Evolutionary conservation across 92 coral and sea anemone genomes (phyloP).

Genomic region (Porites cylindrica): DNA sequence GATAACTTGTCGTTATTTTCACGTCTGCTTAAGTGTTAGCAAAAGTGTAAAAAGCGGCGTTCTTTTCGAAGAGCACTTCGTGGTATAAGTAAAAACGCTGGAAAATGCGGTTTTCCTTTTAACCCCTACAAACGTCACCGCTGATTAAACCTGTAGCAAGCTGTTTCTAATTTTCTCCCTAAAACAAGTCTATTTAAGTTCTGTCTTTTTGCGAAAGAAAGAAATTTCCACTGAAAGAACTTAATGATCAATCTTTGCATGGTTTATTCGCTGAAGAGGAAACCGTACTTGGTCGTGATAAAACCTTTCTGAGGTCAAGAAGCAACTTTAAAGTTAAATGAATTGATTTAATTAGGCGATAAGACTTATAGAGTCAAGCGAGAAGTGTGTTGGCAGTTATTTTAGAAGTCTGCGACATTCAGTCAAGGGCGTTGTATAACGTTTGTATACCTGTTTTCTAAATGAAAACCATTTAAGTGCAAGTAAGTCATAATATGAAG

Average conservation of each 20-base stretch:
- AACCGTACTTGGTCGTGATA: conserved; percentile 4
- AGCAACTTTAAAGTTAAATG: conserved; percentile 6
- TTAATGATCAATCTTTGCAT: not conserved
- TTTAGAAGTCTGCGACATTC: not conserved
- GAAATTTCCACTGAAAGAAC: not conserved
- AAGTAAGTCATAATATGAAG: no score
- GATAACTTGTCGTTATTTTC: not conserved
- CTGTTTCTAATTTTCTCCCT: not conserved
- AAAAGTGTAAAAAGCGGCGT: not conserved
- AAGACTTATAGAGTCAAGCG: not conserved
- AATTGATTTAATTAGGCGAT: conserved; percentile 14
- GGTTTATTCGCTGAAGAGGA: not conserved
- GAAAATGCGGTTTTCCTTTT: conserved; percentile 5
- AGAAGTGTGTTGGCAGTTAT: not conserved
- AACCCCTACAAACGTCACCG: not conserved
- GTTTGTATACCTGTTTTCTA: not conserved
- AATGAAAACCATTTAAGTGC: not conserved
- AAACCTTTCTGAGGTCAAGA: not conserved
- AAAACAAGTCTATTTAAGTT: not conserved
- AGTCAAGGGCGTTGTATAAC: not conserved
- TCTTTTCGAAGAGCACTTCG: not conserved
- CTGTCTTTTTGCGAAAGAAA: not conserved
- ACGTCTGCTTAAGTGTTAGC: not conserved
- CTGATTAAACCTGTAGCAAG: not conserved
- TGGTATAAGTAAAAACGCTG: not conserved